Evolutionary conservation across 2,888 invertebrate genomes (phyloP), one percentile per base, ranked within the genome.

Genomic region (Corythucha ciliata): DNA sequence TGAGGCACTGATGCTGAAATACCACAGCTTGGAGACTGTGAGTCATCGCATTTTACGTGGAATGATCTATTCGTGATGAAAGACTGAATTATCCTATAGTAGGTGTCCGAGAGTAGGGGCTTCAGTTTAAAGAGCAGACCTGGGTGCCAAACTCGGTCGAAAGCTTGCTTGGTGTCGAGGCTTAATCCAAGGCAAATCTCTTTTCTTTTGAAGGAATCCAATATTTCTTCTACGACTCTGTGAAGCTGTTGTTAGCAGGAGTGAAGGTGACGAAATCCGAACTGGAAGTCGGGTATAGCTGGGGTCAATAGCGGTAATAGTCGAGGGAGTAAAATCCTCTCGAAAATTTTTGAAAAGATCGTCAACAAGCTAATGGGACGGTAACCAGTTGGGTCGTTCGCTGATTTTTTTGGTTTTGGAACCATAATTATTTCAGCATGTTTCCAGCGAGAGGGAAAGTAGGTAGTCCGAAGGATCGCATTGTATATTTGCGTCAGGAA

Each of bases 401-500:
- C 25, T 42, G 24, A n/a, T 26, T 22, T 42, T 42, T 42, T 12
- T 7, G 42, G 42, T 26, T 42, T 25, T 25, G 14, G 42, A 6
- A 42, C 4, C 42, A 42, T 42, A 4, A 42, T 24, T 26, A 42
- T 25, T 42, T 42, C 25, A 5, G 42, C 42, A 14, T 42, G 42
- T 24, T 42, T 42, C 42, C 42, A 42, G 4, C 42, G 12, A 10
- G 4, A 26, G 25, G 42, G 25, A 21, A 40, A 18, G 22, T 40
- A 40, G 21, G 40, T 40, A 21, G 40, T 40, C 8, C 40, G 40
- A 21, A 42, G 42, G 42, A 42, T 24, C 4, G 42, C 42, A 24
- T 42, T 42, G 26, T 24, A 42, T 24, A 42, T 42, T 24, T 42
- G 25, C 6, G 26, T 42, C 14, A 42, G 21, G 5, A 7, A 18